Evolutionary conservation across 2,888 invertebrate species (phyloP).

Genomic region (Acanthacorydalis orientalis): DNA sequence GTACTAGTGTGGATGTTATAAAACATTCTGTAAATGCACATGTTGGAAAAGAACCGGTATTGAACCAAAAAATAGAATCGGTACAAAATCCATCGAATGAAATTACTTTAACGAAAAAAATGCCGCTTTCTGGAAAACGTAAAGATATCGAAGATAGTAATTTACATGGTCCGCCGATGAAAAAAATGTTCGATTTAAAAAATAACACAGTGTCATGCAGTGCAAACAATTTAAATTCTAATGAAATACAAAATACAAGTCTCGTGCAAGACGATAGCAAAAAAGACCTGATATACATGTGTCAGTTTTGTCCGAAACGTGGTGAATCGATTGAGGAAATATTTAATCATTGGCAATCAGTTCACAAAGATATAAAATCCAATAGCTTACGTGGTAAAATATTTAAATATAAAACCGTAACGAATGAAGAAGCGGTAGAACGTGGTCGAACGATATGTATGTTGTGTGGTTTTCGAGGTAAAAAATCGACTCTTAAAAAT

Average conservation of each 20-base stretch:
- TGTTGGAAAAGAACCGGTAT: too few relatives aligned
- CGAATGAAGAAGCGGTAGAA: constrained; percentile 8
- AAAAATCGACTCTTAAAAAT: background rate
- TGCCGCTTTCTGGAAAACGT: too few relatives aligned
- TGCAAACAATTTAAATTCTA: constrained; percentile 10
- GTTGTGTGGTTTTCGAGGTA: background rate
- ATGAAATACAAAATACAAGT: constrained; percentile 10
- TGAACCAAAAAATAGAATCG: too few relatives aligned
- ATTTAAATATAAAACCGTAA: constrained; percentile 2
- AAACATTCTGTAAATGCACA: too few relatives aligned
- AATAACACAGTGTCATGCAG: background rate
- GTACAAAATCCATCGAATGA: too few relatives aligned
- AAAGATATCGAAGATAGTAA: too few relatives aligned
- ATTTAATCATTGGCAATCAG: constrained; percentile 12
- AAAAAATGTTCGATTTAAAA: too few relatives aligned
- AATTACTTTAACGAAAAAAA: too few relatives aligned
- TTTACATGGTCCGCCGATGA: too few relatives aligned
- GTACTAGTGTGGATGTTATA: too few relatives aligned
- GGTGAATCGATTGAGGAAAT: constrained; percentile 9
- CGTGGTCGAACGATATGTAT: background rate
- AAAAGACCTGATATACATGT: constrained; percentile 9
- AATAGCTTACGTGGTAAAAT: background rate
- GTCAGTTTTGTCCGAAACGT: constrained; percentile 14
- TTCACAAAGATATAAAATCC: constrained; percentile 10
- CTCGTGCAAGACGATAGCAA: constrained; percentile 5